Base-by-base conservation (phyloP, 2,797 vertebrate genomes). In the Nannoperca australis region DNA sequence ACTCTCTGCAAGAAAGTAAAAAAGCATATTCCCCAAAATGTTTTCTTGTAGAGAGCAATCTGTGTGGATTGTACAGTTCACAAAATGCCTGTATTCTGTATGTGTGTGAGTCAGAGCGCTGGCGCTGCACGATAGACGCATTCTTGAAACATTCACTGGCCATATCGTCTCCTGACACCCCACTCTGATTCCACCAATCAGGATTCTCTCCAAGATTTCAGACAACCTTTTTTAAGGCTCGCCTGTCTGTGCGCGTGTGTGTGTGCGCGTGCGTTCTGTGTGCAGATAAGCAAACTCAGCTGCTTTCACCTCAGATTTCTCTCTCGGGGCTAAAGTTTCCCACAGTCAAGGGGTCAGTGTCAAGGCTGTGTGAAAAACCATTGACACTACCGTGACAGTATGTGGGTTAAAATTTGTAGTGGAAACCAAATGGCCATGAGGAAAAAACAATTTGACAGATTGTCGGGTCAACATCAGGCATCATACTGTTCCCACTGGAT, bases 311-410 rank as follows among this genome's bases (percentile, higher is more conserved):
- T 82, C 80, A 67, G 76, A 71, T 78, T 85, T 76, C 76, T 81
- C 80, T 81, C 73, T 40, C 42, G 17, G 74, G 76, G 80, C 82
- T 83, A 10, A 58, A 7, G 75, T 89, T 92, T 91, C 91, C 88
- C 90, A 92, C 79, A 86, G 88, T 54, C 53, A 5, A 36, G 63
- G 64, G 89, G 89, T 92, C 88, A 88, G 73, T 81, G 73, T 86
- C 88, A 76, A 81, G 71, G 67, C 76, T 77, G 84, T 92, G 91
- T 83, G 87, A 90, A 84, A 88, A 88, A 78, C 65, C 60, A 59
- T 47, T 84, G n/a, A 88, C 85, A 85, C 82, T 2, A 38, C 76
- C 70, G 74, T 38, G 75, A 71, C 67, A 78, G 69, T 84, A 89
- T 75, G 85, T 73, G 73, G 78, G 79, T 81, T 77, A 63, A 61